Evolutionary conservation across 2,797 vertebrate genomes (phyloP), one percentile per base, ranked within the genome.

Genomic region (Pantherophis vulpinus): DNA sequence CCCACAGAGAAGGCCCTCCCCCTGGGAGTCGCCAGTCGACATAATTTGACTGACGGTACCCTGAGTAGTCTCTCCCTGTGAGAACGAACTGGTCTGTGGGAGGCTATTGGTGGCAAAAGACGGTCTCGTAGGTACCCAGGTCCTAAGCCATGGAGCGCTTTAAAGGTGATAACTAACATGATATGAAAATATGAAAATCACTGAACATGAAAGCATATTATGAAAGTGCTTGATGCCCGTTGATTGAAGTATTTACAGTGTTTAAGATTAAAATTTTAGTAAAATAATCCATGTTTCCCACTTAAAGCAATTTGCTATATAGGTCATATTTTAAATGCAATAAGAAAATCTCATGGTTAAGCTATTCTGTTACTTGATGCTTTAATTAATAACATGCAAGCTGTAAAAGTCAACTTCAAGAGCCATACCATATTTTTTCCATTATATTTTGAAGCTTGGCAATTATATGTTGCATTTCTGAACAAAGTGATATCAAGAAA

Each of bases 301-400:
- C 92, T 96, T 94, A 94, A 94, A 96, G 51, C 91, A 61, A 60
- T 96, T 97, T 97, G 95, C 92, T 96, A 94, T 95, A 97, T 94
- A 97, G 94, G 79, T 96, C 92, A 95, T 93, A 97, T 97, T 97
- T 98, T 96, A 97, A 97, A 97, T 96, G 96, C 95, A 97, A 97
- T 97, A 94, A 97, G 95, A 96, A 61, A 88, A 97, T 97, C 94
- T 97, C 96, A 96, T 95, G 95, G 93, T 97, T 95, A 97, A 97
- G 96, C 96, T 97, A 96, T 97, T 97, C 93, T 96, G 96, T 96
- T 97, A 97, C 94, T 97, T 37, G 79, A 96, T 97, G 96, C 95
- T 97, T 98, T 98, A 98, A 98, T 97, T 98, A 98, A 98, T 98
- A 97, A 96, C 97, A 97, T 88, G 95, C 93, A 97, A 96, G 97